Conservation (phyloP, 2,888 invertebrate genomes). For the Mantis religiosa region DNA sequence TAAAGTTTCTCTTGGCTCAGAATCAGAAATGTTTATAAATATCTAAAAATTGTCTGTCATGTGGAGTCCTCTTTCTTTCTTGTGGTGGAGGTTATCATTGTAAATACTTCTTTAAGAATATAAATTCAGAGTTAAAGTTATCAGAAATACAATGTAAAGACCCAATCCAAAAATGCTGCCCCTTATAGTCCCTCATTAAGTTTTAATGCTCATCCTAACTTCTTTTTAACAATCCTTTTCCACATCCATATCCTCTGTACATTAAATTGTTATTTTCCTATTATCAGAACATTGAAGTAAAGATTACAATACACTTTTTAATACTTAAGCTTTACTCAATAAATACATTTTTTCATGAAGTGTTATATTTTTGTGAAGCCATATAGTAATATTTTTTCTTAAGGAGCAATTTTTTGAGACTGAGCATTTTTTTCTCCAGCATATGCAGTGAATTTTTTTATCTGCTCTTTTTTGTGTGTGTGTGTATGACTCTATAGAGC, state of each 20-base stretch:
- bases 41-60: background rate
- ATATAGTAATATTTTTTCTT: background rate
- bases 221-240: background rate
- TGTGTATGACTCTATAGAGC: slow-evolving; percentile 24
- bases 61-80: background rate
- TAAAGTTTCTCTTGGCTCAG: background rate
- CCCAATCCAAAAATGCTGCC: slow-evolving; percentile 12
- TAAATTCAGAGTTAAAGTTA: background rate
- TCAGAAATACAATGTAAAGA: background rate
- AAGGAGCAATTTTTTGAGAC: background rate
- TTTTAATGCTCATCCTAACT: background rate
- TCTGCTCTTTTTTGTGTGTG: slow-evolving; percentile 30
- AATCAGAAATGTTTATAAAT: background rate
- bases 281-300: slow-evolving; percentile 14
- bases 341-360: slow-evolving; percentile 9
- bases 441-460: slow-evolving; percentile 26
- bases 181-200: background rate
- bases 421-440: slow-evolving; percentile 11
- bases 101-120: background rate
- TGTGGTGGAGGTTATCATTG: background rate
- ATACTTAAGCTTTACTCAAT: background rate
- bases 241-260: background rate
- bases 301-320: slow-evolving; percentile 13
- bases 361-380: slow-evolving; percentile 1
- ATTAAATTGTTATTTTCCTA: slow-evolving; percentile 9